phyloP scores from a whole-genome alignment of 2,797 vertebrate genomes.

The Crocodylus rhombifer region DNA sequence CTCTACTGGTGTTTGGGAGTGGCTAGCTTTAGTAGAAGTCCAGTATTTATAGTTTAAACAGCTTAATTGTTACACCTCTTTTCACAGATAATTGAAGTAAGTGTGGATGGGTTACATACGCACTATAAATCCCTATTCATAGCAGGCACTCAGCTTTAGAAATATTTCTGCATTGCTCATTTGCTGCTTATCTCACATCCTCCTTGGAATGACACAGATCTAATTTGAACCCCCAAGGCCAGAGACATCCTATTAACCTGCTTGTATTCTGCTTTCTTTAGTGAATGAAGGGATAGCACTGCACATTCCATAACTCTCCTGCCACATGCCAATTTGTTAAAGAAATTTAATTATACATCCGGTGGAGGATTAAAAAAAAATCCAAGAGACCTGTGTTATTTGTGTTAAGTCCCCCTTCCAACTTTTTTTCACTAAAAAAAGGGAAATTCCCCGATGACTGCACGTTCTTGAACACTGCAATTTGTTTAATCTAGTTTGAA shows the following conservation, averaged over 20 bases:
- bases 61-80: conserved; percentile 46
- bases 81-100: conserved; percentile 31
- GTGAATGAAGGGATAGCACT: conserved; percentile 53
- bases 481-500: conserved; percentile 75
- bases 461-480: conserved; percentile 57
- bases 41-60: conserved; percentile 47
- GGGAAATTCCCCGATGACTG: conserved; percentile 61
- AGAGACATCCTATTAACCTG: conserved; percentile 35
- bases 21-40: conserved; percentile 31
- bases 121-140: conserved; percentile 20
- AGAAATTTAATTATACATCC: conserved; percentile 50
- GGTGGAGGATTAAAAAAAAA: conserved; percentile 57
- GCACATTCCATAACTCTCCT: conserved; percentile 6
- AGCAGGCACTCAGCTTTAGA: conserved; percentile 8
- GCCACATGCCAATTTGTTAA: conserved; percentile 16
- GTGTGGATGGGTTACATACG: conserved; percentile 9
- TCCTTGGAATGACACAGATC: conserved; percentile 10
- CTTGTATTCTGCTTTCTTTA: conserved; percentile 36
- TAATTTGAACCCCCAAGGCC: conserved; percentile 43
- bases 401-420: conserved; percentile 60
- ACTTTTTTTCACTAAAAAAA: conserved; percentile 22
- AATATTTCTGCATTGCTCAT: neutral
- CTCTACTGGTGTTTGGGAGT: neutral
- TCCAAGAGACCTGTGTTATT: conserved; percentile 63
- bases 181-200: neutral